Base-by-base conservation (phyloP, 2,113 vertebrate genomes). In the Boleophthalmus pectinirostris region DNA sequence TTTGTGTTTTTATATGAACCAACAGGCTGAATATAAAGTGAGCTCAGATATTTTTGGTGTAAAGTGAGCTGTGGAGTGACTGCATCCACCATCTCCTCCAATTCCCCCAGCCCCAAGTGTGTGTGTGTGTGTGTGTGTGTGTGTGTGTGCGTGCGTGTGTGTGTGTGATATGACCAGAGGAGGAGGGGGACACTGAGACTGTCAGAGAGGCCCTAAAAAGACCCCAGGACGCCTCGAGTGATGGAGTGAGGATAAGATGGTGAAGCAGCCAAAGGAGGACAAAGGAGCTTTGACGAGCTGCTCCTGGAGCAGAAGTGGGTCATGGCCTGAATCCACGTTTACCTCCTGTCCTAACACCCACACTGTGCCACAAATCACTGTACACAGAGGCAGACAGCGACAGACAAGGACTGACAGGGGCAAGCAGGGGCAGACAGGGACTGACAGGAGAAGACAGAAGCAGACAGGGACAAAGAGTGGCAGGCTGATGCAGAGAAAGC, bases 251-350 rank as follows among this genome's bases (percentile, higher is more conserved):
- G 54, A 61, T 65, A 38, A 49, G 38, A 58, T 25, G n/a, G 33
- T 68, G 47, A 58, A 79, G 45, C 1, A 53, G 68, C 77, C 43
- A 68, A 69, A 82, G 80, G 57, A 82, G 85, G 90, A 93, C 92
- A 93, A 92, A 90, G 80, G 84, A 83, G 66, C 86, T 89, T 92
- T 92, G 90, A 91, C 85, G 82, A 79, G 78, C 80, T 73, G 75
- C 85, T 91, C 90, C 82, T 86, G 69, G 83, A 86, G 85, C 86
- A 88, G 85, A 89, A 88, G 87, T 81, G 84, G 85, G 91, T 90
- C 88, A 85, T 60, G 58, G 72, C 73, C 47, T 64, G 72, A 73
- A 77, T 74, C 74, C 77, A 85, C 88, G 84, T 88, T 91, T 88
- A 84, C 79, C 78, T 74, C 78, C 75, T 78, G 53, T 33, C n/a